Evolutionary conservation across 2,888 invertebrate species (phyloP).

Genomic region (Leucophenga maculata): DNA sequence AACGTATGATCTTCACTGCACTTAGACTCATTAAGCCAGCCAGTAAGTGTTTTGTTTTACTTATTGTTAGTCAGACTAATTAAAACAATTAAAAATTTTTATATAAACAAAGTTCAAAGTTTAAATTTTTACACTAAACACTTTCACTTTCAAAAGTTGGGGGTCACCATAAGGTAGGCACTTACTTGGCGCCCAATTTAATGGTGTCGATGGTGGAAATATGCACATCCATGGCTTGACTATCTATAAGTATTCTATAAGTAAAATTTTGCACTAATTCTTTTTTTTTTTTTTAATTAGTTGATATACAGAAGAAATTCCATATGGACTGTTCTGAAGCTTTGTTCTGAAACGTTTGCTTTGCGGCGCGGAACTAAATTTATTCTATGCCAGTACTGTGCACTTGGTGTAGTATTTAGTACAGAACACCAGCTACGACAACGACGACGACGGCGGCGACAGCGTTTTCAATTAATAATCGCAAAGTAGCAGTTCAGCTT

Average conservation of each 20-base stretch:
- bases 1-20: no score
- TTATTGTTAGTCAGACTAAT: no score
- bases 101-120: no score
- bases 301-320: neutral
- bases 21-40: no score
- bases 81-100: no score
- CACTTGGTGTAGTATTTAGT: slow-evolving; percentile 13
- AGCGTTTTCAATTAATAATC: slow-evolving; percentile 31
- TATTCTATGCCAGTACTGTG: neutral
- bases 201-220: slow-evolving; percentile 46
- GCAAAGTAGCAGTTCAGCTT: neutral
- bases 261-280: neutral
- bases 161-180: neutral
- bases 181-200: slow-evolving; percentile 48
- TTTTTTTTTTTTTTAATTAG: no score
- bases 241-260: slow-evolving; percentile 4
- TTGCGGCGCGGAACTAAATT: neutral
- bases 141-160: neutral
- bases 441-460: neutral
- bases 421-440: neutral
- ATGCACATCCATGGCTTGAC: slow-evolving; percentile 45
- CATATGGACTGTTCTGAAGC: neutral
- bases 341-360: neutral
- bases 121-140: neutral
- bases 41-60: no score